Percentiles rank a stretch among this genome's conserved stretches.
Conservation (phyloP, 2,888 invertebrate genomes). For the Hypomecis punctinalis region DNA sequence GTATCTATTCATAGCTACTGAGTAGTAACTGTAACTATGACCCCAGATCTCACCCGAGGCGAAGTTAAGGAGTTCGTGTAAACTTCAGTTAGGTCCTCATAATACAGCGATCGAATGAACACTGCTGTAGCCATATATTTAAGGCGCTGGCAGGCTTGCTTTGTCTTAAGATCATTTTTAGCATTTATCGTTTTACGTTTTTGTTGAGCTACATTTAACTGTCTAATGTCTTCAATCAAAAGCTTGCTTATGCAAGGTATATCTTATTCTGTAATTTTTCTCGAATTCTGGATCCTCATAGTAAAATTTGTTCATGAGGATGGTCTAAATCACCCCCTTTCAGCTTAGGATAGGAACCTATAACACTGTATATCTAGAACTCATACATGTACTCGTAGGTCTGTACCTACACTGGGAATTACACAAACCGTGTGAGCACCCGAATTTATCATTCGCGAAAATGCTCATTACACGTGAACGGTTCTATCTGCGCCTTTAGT, state of each 20-base stretch:
- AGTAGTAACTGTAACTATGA: not conserved
- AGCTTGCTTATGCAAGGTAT: too few species aligned
- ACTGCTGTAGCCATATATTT: conserved; percentile 6
- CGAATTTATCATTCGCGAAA: not conserved
- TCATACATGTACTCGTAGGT: too few species aligned
- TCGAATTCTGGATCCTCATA: too few species aligned
- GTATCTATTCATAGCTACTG: not conserved
- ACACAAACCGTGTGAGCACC: too few species aligned
- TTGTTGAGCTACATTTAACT: too few species aligned
- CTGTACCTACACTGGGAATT: too few species aligned
- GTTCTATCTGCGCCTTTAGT: conserved; percentile 4
- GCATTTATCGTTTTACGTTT: not conserved
- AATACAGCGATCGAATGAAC: conserved; percentile 12
- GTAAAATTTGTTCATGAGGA: too few species aligned
- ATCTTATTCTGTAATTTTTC: too few species aligned
- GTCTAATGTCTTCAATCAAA: too few species aligned
- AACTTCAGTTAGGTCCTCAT: conserved; percentile 10
- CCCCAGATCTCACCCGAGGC: conserved; percentile 3
- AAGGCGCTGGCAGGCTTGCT: not conserved
- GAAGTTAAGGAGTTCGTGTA: conserved; percentile 22
- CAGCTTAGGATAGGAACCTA: too few species aligned
- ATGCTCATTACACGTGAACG: not conserved
- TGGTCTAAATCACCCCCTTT: too few species aligned
- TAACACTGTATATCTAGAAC: too few species aligned
- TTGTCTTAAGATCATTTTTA: not conserved